These are phyloP conservation scores for Sphaerophoria rueppellii DNA, from an alignment of 2,888 invertebrate genomes.

Conservation along the genomic window DNA sequence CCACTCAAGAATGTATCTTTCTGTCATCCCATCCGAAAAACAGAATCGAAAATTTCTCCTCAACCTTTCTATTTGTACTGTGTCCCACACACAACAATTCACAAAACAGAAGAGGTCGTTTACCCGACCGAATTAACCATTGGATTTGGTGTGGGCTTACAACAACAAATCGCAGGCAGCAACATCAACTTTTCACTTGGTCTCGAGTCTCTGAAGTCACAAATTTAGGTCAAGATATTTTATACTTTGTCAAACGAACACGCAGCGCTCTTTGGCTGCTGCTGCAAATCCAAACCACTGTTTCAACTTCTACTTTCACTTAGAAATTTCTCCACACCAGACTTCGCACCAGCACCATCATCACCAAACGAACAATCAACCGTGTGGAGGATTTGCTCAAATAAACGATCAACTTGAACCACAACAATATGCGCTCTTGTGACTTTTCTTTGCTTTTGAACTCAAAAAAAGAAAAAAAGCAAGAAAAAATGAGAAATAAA, in stretches of 20 bases:
- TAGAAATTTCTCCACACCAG: slow-evolving; percentile 71
- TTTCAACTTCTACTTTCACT: slow-evolving; percentile 70
- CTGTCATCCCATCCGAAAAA: background rate
- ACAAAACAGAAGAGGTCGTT: slow-evolving; percentile 42
- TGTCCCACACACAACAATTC: background rate
- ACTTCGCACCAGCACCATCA: background rate
- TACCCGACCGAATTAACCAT: slow-evolving; percentile 45
- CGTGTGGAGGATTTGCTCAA: slow-evolving; percentile 58
- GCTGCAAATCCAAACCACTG: slow-evolving; percentile 24
- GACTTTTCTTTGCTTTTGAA: slow-evolving; percentile 54
- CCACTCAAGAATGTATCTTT: slow-evolving; percentile 15
- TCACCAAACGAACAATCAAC: too few relatives aligned
- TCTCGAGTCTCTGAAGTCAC: background rate
- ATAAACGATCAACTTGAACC: slow-evolving; percentile 56
- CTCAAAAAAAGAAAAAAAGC: background rate
- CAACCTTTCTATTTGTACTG: slow-evolving; percentile 33
- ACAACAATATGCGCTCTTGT: slow-evolving; percentile 25
- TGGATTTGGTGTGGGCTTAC: slow-evolving; percentile 25
- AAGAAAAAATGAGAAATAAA: background rate
- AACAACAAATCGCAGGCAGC: background rate
- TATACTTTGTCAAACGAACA: slow-evolving; percentile 55
- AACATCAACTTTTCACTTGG: slow-evolving; percentile 42
- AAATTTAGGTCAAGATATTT: slow-evolving; percentile 69
- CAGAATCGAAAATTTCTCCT: slow-evolving; percentile 47
- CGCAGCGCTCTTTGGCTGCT: slow-evolving; percentile 9